Evolutionary conservation across 2,888 invertebrate species (phyloP), one percentile per base, ranked within the genome.

Genomic region (Ochlodes sylvanus): DNA sequence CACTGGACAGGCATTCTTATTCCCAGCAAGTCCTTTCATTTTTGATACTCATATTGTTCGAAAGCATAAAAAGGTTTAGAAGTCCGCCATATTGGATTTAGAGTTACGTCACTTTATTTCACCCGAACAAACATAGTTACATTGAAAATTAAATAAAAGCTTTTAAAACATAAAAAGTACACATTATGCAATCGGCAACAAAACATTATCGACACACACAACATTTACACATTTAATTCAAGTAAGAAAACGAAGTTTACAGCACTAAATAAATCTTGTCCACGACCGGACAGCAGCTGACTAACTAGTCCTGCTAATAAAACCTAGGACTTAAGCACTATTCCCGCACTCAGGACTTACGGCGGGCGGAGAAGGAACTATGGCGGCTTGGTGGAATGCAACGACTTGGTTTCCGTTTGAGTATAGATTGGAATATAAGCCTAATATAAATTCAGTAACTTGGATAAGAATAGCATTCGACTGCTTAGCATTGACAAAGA

Each of bases 281-380:
- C 47, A 6, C 15, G 21, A n/a, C 57, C 64, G 15, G 64, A 64
- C 64, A 64, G 64, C 64, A 64, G 64, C 64, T 57, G 64, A 64
- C 64, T 64, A 64, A 64, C 64, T 64, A 64, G 57, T 50, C 50
- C 47, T 38, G 32, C 50, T 64, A 64, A 64, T 64, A 64, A 64
- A 64, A 64, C 50, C 64, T 64, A 64, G 64, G 64, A 34, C 64
- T 64, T 64, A 47, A 64, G n/a, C 41, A 21, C 38, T 57, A 44
- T 60, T 21, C 27, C 27, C 27, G 44, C 44, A 27, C 44, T 60
- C 27, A 1, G 58, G 44, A 44, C 58, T 60, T 60, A 38, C 4
- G 19, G 19, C 56, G 2, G 19, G 17, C 12, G 17, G 17, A 2
- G 15, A 17, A 58, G 58, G 14, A 5, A 27, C 9, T 27, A 12